Percentiles rank a stretch among this genome's conserved stretches.
Conservation (phyloP, 2,888 invertebrate genomes). For the Drosophila stalkeri region DNA sequence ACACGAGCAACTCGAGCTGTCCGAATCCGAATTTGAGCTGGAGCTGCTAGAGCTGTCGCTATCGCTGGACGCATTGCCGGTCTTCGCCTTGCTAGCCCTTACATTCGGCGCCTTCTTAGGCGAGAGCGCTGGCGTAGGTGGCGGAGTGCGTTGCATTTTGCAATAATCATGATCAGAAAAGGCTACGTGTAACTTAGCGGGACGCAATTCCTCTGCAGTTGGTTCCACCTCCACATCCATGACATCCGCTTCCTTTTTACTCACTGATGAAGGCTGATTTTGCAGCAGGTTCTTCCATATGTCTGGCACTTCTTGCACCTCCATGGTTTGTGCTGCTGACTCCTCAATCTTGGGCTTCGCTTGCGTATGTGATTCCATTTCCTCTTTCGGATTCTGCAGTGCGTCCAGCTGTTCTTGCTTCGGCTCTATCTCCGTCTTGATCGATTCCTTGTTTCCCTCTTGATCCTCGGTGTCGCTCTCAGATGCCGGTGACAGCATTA, state of each 20-base stretch:
- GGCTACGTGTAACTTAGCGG: constrained; percentile 86
- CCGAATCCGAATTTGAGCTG: constrained; percentile 91
- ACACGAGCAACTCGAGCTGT: constrained; percentile 92
- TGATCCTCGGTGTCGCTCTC: constrained; percentile 73
- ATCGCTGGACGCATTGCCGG: constrained; percentile 82
- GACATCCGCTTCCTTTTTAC: constrained; percentile 28
- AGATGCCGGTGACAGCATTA: constrained; percentile 83
- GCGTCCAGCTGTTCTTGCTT: constrained; percentile 19
- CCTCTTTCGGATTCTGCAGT: constrained; percentile 9
- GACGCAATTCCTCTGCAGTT: constrained; percentile 52
- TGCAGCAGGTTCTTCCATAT: constrained; percentile 83
- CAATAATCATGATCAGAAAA: constrained; percentile 92
- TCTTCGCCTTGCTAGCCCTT: constrained; percentile 20
- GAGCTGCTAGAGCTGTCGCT: constrained; percentile 88
- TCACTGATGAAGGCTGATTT: constrained; percentile 50
- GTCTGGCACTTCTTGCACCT: constrained; percentile 69
- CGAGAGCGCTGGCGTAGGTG: constrained; percentile 43
- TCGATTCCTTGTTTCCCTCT: constrained; percentile 15
- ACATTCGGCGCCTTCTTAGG: constrained; percentile 40
- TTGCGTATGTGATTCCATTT: constrained; percentile 28
- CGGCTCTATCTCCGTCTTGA: constrained; percentile 10
- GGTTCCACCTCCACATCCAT: constrained; percentile 45
- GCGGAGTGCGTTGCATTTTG: constrained; percentile 84
- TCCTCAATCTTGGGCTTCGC: constrained; percentile 24
- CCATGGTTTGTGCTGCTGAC: constrained; percentile 3